Percentiles rank a stretch among this genome's conserved stretches.
phyloP scores from a whole-genome alignment of 1,140 invertebrate species.

The Fopius arisanus region DNA sequence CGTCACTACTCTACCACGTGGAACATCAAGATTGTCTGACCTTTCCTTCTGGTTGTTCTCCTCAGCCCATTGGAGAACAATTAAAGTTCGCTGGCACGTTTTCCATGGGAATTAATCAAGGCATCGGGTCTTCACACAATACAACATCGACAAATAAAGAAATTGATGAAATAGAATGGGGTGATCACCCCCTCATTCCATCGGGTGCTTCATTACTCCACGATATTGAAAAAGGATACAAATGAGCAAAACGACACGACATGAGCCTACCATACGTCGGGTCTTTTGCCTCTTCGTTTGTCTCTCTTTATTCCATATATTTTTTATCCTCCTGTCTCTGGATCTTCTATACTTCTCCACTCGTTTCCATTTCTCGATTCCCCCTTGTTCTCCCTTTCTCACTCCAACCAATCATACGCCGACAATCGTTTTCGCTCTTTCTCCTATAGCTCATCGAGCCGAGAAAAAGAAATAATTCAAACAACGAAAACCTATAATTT shows the following conservation, averaged over 20 bases:
- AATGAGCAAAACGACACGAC: constrained; percentile 22
- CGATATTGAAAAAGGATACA: constrained; percentile 25
- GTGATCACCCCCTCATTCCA: not conserved
- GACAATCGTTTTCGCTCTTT: constrained; percentile 11
- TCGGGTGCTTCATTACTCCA: constrained; percentile 32
- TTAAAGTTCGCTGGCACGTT: constrained; percentile 46
- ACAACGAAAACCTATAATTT: constrained; percentile 58
- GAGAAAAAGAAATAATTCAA: constrained; percentile 53
- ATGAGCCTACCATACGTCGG: constrained; percentile 9
- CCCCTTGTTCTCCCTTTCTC: constrained; percentile 22
- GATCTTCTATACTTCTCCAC: constrained; percentile 12
- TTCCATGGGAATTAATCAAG: constrained; percentile 17
- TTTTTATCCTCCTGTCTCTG: constrained; percentile 26
- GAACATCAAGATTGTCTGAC: not conserved
- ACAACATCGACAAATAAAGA: constrained; percentile 3
- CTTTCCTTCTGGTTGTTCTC: not conserved
- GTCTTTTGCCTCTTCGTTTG: constrained; percentile 20
- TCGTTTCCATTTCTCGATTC: not conserved
- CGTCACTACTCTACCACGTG: too few relatives aligned
- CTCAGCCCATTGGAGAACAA: constrained; percentile 28
- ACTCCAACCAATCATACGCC: constrained; percentile 31
- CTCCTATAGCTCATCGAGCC: constrained; percentile 22
- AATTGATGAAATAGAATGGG: not conserved
- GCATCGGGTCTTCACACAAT: constrained; percentile 6
- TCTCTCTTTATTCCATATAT: constrained; percentile 30